phyloP scores from a whole-genome alignment of 2,113 vertebrate species.

The Lepisosteus osseus region DNA sequence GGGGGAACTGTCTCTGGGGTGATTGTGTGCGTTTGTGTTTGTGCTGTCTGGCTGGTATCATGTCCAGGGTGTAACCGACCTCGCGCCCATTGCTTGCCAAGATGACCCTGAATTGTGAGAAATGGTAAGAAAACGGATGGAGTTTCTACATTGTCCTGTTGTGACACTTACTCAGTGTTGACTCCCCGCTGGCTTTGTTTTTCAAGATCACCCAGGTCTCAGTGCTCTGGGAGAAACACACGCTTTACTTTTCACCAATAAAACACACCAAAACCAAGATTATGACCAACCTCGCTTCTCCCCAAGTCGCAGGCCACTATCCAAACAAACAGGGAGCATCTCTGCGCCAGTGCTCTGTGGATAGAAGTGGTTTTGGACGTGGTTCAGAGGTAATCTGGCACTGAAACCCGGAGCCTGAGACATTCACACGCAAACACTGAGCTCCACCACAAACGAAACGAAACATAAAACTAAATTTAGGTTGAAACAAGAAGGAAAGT shows the following conservation, averaged over 20 bases:
- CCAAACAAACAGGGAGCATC: slow-evolving; percentile 18
- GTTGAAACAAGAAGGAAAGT: slow-evolving; percentile 9
- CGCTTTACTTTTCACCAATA: neutral
- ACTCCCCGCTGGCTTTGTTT: neutral
- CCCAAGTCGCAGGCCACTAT: neutral
- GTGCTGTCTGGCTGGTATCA: too few species aligned
- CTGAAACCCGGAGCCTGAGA: slow-evolving; percentile 45
- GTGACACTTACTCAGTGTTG: too few species aligned
- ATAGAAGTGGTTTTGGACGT: slow-evolving; percentile 56
- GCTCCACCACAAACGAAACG: slow-evolving; percentile 34
- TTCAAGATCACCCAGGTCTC: neutral
- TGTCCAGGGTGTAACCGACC: too few species aligned
- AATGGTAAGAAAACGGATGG: too few species aligned
- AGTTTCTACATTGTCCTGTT: too few species aligned
- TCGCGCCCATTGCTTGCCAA: too few species aligned
- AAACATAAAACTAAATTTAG: slow-evolving; percentile 34
- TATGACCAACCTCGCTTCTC: neutral
- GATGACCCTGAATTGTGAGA: too few species aligned
- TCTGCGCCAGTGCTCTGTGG: slow-evolving; percentile 42
- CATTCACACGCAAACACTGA: slow-evolving; percentile 47
- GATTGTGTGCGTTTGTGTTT: too few species aligned
- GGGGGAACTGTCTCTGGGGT: too few species aligned
- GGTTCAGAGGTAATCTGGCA: slow-evolving; percentile 51
- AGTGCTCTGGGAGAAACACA: neutral
- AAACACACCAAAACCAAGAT: slow-evolving; percentile 1